Conservation (phyloP, 2,888 invertebrate species). For the Amphipoea oculea region DNA sequence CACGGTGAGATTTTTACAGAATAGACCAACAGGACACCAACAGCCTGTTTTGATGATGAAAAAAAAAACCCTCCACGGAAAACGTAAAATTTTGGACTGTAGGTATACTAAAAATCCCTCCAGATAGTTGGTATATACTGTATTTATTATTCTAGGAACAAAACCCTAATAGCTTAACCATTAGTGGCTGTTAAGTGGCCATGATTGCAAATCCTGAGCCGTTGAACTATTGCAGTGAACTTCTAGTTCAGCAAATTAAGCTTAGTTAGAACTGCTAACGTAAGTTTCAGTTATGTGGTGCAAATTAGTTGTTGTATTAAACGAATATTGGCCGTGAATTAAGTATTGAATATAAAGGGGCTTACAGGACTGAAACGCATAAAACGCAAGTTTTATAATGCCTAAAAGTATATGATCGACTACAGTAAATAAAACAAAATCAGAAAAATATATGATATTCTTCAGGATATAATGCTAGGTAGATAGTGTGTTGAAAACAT, state of each 20-base stretch:
- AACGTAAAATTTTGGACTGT: background rate
- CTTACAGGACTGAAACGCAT: too few relatives aligned
- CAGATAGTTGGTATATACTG: background rate
- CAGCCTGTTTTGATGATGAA: background rate
- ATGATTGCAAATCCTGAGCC: constrained; percentile 49
- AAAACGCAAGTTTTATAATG: too few relatives aligned
- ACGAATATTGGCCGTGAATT: background rate
- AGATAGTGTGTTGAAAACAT: too few relatives aligned
- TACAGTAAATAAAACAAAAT: too few relatives aligned
- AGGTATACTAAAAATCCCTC: background rate
- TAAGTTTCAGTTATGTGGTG: background rate
- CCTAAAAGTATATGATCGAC: too few relatives aligned
- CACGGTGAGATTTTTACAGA: too few relatives aligned
- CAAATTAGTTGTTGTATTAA: background rate
- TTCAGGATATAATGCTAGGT: too few relatives aligned
- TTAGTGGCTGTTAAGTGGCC: constrained; percentile 37
- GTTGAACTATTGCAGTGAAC: constrained; percentile 40
- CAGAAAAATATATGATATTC: too few relatives aligned
- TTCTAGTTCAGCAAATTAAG: constrained; percentile 41
- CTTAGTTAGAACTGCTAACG: constrained; percentile 27
- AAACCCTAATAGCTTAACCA: constrained; percentile 24
- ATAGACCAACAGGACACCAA: background rate
- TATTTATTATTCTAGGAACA: constrained; percentile 2
- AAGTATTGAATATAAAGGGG: background rate
- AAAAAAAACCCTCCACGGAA: too few relatives aligned